These are phyloP conservation scores for Hermodice carunculata DNA, from an alignment of 2,888 invertebrate genomes.

Conservation along the genomic window DNA sequence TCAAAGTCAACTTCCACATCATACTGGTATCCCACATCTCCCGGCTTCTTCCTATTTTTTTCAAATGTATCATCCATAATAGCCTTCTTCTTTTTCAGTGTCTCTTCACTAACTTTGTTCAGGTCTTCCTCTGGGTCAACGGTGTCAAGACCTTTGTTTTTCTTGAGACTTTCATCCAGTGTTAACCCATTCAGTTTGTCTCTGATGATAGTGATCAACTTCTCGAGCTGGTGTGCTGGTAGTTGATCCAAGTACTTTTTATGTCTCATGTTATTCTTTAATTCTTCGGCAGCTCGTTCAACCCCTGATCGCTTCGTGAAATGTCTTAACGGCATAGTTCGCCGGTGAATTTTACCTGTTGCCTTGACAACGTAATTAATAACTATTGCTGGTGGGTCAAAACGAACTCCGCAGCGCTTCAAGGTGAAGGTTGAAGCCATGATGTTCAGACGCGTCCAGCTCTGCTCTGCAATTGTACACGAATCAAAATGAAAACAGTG, in stretches of 20 bases:
- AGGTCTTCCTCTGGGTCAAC: slow-evolving; percentile 72
- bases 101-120: slow-evolving; percentile 70
- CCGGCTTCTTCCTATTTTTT: slow-evolving; percentile 69
- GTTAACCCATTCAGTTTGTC: slow-evolving; percentile 69
- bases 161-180: slow-evolving; percentile 67
- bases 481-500: no score
- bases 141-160: slow-evolving; percentile 63
- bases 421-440: no score
- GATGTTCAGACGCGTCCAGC: no score
- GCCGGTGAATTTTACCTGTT: slow-evolving; percentile 26
- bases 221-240: slow-evolving; percentile 68
- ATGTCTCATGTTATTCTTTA: slow-evolving; percentile 66
- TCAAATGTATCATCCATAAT: slow-evolving; percentile 71
- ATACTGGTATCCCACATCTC: slow-evolving; percentile 71
- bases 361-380: slow-evolving; percentile 52
- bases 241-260: slow-evolving; percentile 64
- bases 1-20: slow-evolving; percentile 71
- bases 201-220: slow-evolving; percentile 70
- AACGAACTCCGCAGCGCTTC: slow-evolving; percentile 66
- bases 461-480: no score
- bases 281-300: slow-evolving; percentile 61
- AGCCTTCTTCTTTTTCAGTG: slow-evolving; percentile 70
- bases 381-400: slow-evolving; percentile 67
- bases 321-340: slow-evolving; percentile 71
- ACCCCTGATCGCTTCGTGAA: slow-evolving; percentile 69